Evolutionary conservation across 2,888 invertebrate species (phyloP).

Genomic region (Globia sparganii): DNA sequence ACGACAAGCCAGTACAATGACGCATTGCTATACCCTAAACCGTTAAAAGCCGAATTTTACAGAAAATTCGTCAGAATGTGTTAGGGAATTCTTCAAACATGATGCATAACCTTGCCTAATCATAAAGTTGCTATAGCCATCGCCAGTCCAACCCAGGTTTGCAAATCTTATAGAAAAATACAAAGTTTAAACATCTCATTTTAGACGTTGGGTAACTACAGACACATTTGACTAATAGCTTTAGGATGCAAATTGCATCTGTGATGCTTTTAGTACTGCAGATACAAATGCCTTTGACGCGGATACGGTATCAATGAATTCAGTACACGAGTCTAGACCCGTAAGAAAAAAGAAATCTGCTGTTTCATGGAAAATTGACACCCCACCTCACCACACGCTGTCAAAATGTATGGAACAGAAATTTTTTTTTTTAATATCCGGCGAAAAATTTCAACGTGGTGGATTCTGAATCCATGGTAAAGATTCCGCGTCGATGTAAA

Average conservation of each 20-base stretch:
- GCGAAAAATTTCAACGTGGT: no score
- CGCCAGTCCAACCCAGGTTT: background rate
- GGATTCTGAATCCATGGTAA: no score
- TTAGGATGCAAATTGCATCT: background rate
- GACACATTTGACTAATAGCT: background rate
- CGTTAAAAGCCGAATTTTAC: slow-evolving; percentile 49
- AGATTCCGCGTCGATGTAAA: no score
- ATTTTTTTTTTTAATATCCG: no score
- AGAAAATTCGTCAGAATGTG: slow-evolving; percentile 43
- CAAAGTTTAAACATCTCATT: background rate
- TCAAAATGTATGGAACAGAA: background rate
- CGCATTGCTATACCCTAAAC: slow-evolving; percentile 73
- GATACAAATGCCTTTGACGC: background rate
- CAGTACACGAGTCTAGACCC: background rate
- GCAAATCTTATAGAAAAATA: background rate
- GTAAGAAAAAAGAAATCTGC: background rate
- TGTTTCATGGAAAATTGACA: background rate
- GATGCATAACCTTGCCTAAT: background rate
- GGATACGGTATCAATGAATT: background rate
- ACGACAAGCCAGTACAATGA: slow-evolving; percentile 85
- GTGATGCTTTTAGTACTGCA: background rate
- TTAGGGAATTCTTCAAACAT: slow-evolving; percentile 38
- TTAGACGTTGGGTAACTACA: background rate
- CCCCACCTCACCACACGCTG: no score
- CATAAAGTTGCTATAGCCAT: background rate